phyloP scores from a whole-genome alignment of 35 echinoderm and acorn worm genomes.

The Apostichopus californicus region DNA sequence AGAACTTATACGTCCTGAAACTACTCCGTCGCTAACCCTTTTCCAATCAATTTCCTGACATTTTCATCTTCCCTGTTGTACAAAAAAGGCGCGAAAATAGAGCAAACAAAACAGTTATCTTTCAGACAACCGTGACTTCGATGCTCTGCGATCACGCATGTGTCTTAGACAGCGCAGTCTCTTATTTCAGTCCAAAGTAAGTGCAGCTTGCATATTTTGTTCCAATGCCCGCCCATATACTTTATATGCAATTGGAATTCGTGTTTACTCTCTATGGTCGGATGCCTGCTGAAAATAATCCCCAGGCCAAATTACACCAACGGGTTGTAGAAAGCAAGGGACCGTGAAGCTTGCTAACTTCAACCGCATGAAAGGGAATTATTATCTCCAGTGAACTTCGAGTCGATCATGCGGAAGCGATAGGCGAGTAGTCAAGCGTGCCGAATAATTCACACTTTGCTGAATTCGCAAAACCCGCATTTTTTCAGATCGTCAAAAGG shows the following conservation, averaged over 20 bases:
- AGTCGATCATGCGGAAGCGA: conserved; percentile 38
- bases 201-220: conserved; percentile 45
- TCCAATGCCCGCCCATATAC: conserved; percentile 46
- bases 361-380: conserved; percentile 49
- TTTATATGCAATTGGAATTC: conserved; percentile 42
- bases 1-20: too few species aligned
- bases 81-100: conserved; percentile 41
- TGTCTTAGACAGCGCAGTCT: conserved; percentile 34
- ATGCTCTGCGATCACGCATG: conserved; percentile 21
- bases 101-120: conserved; percentile 47
- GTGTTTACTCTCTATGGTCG: conserved; percentile 51
- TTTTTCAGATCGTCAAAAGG: conserved; percentile 51
- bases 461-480: conserved; percentile 48
- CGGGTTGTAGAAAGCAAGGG: conserved; percentile 47
- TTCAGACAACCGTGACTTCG: conserved; percentile 47
- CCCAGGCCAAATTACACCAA: conserved; percentile 57
- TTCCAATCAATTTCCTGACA: conserved; percentile 18
- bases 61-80: conserved; percentile 3
- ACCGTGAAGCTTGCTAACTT: conserved; percentile 55
- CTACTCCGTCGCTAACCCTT: conserved; percentile 1
- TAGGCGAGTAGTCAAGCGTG: conserved; percentile 48
- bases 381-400: conserved; percentile 37
- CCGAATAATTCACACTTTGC: conserved; percentile 58
- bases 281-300: conserved; percentile 46
- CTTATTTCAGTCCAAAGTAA: conserved; percentile 28